Evolutionary conservation across 1,140 invertebrate species (phyloP), one percentile per base, ranked within the genome.

Genomic region (Lysiphlebus fabarum): DNA sequence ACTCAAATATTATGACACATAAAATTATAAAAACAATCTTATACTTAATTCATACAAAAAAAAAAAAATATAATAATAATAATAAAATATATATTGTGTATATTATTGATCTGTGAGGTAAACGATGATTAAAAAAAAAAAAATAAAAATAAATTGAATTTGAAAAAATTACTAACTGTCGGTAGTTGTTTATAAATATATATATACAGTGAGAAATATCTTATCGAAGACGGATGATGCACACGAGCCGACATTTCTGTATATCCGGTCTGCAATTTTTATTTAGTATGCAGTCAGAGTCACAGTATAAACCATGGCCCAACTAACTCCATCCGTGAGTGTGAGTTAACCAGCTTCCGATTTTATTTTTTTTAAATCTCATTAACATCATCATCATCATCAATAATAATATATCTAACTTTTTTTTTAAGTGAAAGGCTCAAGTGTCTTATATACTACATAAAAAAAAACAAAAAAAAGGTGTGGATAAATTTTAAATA

Each of bases 351-450:
- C 63, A 76, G 73, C 73, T 77, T 78, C 76, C 75, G 76, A 78
- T 74, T 74, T 69, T 73, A 72, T 71, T 76, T 75, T 75, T 74
- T 75, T 72, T 70, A 74, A 75, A 74, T 77, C 68, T 69, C 56
- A 53, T 53, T 48, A 17, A 41, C 10, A 14, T 53, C 54, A 17
- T 17, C 6, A 33, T 5, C 47, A 11, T 2, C 26, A 40, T 17
- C 17, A 17, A 17, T 17, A 17, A 17, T n/a, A n/a, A n/a, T n/a
- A 17, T 17, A 17, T 17, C 17, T 1, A 17, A 17, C 3, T 17
- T 17, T 1, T 17, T 1, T 17, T 1, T 17, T 1, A 17, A 17
- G 17, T 1, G 17, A 17, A 17, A 17, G 17, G 17, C 17, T 17
- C 17, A 17, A 17, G 17, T 17, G 17, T 17, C n/a, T n/a, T n/a